phyloP scores from a whole-genome alignment of 2,888 invertebrate genomes.

The Cheilosia variabilis region DNA sequence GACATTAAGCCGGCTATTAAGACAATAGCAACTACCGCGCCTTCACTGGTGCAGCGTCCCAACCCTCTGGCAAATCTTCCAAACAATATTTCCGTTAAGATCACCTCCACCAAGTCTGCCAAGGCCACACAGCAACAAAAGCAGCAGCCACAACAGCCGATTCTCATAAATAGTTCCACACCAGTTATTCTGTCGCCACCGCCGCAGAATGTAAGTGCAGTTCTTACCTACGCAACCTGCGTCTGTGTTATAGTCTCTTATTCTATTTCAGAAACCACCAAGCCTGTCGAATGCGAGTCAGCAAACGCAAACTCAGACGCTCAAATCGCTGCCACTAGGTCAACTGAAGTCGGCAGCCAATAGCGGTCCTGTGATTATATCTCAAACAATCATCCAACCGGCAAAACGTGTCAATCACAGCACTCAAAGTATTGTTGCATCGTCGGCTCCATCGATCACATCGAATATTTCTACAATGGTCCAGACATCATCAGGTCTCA shows the following conservation, averaged over 20 bases:
- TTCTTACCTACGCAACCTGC: background rate
- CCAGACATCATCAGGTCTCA: constrained; percentile 43
- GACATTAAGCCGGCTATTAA: constrained; percentile 81
- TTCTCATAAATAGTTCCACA: constrained; percentile 81
- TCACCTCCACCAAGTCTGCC: constrained; percentile 81
- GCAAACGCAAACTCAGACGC: constrained; percentile 80
- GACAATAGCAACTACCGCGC: constrained; percentile 75
- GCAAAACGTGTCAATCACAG: constrained; percentile 78
- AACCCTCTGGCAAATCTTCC: constrained; percentile 82
- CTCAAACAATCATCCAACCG: constrained; percentile 83
- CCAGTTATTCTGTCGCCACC: constrained; percentile 81
- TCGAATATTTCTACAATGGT: constrained; percentile 64
- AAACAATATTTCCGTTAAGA: constrained; percentile 82
- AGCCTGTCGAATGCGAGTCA: constrained; percentile 73
- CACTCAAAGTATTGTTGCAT: constrained; percentile 44
- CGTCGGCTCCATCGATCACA: constrained; percentile 67
- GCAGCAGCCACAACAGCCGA: constrained; percentile 78
- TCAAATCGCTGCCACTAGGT: constrained; percentile 82
- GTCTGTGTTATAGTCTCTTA: background rate
- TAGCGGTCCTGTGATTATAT: constrained; percentile 83
- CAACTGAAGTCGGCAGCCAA: constrained; percentile 81
- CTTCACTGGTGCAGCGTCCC: constrained; percentile 77
- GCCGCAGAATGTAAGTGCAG: constrained; percentile 78
- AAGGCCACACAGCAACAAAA: constrained; percentile 75
- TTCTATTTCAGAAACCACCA: constrained; percentile 57